Evolutionary conservation across 2,113 vertebrate species (phyloP).

Genomic region (Nannobrachium achirus): DNA sequence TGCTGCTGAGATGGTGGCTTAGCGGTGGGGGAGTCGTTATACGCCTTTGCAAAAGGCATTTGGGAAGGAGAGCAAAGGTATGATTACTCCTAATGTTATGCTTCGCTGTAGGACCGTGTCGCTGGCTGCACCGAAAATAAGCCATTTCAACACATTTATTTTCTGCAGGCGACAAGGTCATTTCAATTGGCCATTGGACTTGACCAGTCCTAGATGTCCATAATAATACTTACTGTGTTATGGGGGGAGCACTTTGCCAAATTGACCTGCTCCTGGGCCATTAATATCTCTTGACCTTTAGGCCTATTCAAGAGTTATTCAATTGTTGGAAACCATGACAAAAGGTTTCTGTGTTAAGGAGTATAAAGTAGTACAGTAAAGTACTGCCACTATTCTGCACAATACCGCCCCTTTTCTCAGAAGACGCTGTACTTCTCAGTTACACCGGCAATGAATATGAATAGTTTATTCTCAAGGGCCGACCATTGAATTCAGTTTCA

Average conservation of each 20-base stretch:
- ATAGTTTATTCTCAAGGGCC: conserved; percentile 45
- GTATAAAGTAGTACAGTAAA: conserved; percentile 2
- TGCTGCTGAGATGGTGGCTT: conserved; percentile 57
- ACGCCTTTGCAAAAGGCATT: conserved; percentile 22
- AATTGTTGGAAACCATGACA: conserved; percentile 13
- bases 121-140: no score
- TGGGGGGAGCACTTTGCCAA: conserved; percentile 24
- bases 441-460: conserved; percentile 28
- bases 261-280: conserved; percentile 37
- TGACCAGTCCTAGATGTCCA: conserved; percentile 52
- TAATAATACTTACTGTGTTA: conserved; percentile 49
- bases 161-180: no score
- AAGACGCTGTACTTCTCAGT: conserved; percentile 25
- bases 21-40: conserved; percentile 56
- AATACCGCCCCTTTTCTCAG: conserved; percentile 5
- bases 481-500: conserved; percentile 53
- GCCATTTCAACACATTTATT: no score
- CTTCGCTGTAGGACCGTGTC: no score
- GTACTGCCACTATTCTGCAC: background rate
- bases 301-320: conserved; percentile 22
- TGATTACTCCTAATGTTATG: conserved; percentile 44
- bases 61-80: conserved; percentile 42
- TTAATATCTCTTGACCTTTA: conserved; percentile 4
- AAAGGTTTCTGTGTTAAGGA: conserved; percentile 21
- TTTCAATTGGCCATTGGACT: background rate